These are phyloP conservation scores for Nemoura dubitans DNA, from an alignment of 2,888 invertebrate species.

Conservation along the genomic window DNA sequence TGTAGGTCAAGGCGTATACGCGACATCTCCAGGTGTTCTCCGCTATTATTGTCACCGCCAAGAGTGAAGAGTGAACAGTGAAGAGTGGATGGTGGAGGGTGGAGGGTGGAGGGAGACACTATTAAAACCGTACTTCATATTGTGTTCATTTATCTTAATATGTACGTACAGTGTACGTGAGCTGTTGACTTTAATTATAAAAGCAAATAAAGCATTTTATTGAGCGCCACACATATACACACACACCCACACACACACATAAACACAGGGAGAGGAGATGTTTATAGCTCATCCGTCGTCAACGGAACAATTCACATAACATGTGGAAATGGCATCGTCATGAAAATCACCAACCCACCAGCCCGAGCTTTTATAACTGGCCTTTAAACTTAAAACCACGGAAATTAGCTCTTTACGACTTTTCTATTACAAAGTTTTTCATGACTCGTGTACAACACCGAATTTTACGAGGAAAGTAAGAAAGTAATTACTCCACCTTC, in stretches of 20 bases:
- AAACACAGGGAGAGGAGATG: background rate
- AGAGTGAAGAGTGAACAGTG: too few relatives aligned
- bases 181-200: background rate
- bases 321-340: background rate
- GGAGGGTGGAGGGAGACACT: background rate
- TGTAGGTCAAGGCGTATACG: too few relatives aligned
- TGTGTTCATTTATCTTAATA: background rate
- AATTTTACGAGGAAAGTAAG: background rate
- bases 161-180: background rate
- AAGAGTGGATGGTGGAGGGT: too few relatives aligned
- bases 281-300: background rate
- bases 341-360: background rate
- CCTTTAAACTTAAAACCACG: background rate
- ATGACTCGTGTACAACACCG: background rate
- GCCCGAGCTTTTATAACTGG: background rate
- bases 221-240: background rate
- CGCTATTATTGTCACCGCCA: too few relatives aligned
- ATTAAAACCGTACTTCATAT: background rate
- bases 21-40: too few relatives aligned
- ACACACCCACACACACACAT: too few relatives aligned
- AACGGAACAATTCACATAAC: background rate
- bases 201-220: background rate
- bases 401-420: background rate
- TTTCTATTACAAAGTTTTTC: background rate
- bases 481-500: background rate